Conservation (phyloP, 92 coral and sea anemone genomes). For the Porites evermanni region DNA sequence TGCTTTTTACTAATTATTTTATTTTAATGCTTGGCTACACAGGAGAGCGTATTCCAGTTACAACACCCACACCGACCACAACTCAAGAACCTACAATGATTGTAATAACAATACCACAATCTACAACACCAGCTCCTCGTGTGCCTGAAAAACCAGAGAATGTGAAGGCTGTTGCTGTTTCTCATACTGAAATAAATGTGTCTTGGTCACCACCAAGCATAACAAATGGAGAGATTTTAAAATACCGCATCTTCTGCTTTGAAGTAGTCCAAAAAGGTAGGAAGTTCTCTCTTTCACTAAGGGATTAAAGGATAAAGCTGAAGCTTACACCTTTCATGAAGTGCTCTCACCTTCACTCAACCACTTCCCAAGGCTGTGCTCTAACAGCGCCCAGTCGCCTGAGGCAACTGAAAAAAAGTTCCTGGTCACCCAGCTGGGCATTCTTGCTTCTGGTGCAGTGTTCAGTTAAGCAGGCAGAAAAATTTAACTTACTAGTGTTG, state of each 20-base stretch:
- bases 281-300: not conserved
- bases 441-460: too few species aligned
- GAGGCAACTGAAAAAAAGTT: too few species aligned
- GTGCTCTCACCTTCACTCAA: not conserved
- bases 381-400: too few species aligned
- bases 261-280: conserved; percentile 14
- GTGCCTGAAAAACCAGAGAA: conserved; percentile 76
- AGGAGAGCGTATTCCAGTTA: conserved; percentile 31
- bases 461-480: too few species aligned
- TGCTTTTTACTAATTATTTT: not conserved
- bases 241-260: conserved; percentile 45
- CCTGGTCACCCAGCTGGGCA: too few species aligned
- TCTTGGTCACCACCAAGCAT: conserved; percentile 75
- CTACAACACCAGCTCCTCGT: conserved; percentile 28
- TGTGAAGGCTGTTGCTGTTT: conserved; percentile 55
- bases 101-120: conserved; percentile 16
- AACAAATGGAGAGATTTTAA: conserved; percentile 60
- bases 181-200: conserved; percentile 72
- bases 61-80: conserved; percentile 50
- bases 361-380: too few species aligned
- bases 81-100: conserved; percentile 41
- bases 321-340: not conserved
- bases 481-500: too few species aligned
- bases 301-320: not conserved
- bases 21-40: not conserved